Base-by-base conservation (phyloP, 2,113 vertebrate genomes). In the Choloepus hoffmanni region DNA sequence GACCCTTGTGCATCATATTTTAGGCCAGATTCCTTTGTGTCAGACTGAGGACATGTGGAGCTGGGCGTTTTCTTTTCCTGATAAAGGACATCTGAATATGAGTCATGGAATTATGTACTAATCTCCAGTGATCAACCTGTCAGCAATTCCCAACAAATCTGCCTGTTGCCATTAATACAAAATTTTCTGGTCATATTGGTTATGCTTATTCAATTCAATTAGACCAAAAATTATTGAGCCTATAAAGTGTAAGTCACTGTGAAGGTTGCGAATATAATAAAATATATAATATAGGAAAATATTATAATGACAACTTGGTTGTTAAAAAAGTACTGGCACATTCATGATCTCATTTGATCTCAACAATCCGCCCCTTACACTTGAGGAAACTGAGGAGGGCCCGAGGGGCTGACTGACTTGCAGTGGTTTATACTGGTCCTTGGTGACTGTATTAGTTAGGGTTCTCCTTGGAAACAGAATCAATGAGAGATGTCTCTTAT, bases 131-230 rank as follows among this genome's bases (percentile, higher is more conserved):
- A 92, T 88, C 40, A 85, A 36, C 65, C 76, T 28, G 23, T 86
- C 21, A 78, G 18, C 30, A 92, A 43, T 70, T 87, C 65, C 33
- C 67, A 77, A 78, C 76, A 55, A 50, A 73, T 94, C 50, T 90
- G 28, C 85, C 62, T 48, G 13, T 30, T 70, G 88, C 23, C 72
- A 14, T 45, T 53, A 78, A 8, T 78, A 43, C 74, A 77, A 18
- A 77, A 77, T 50, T 5, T 78, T 93, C 70, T 91, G 40, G 30
- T 21, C 78, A 88, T 50, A 5, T 76, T 86, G 11, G 24, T 89
- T 92, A 15, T 60, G 58, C 11, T 78, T 89, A 30, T 12, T 72
- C 87, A 87, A 93, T 89, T 86, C 65, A 85, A 94, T 92, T 73
- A 67, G 62, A 36, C 53, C 45, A 53, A 24, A 87, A 84, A 78